Base-by-base conservation (phyloP, 2,113 vertebrate species). In the Phasianus colchicus region DNA sequence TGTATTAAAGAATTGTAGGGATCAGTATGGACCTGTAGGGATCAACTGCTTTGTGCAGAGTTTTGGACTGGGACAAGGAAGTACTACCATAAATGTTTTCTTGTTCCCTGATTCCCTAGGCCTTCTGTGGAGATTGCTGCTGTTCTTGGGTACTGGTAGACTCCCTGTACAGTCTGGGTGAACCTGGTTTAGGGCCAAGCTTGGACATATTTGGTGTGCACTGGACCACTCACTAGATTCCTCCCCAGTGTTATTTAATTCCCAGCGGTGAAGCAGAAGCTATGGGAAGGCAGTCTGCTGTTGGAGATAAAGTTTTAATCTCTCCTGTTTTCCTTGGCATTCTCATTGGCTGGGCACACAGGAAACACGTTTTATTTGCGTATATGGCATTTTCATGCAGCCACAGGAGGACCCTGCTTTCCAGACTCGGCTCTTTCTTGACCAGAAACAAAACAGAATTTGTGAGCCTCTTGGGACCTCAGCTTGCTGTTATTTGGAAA, bases 301-400 rank as follows among this genome's bases (percentile, higher is more conserved):
- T 34, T 22, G 29, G 42, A 89, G 81, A 92, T 86, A 86, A 92
- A 76, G 64, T 52, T 93, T 76, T 86, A 71, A 69, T 91, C 84
- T 83, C 64, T 83, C 34, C n/a, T 77, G 57, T 88, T 96, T 93
- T 55, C 38, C 60, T 76, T 89, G 81, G 78, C 64, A 63, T 11
- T 83, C 5, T 19, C 16, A 38, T 48, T 74, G 47, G 34, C 57
- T 77, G 75, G 69, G 85, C 75, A 74, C 81, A 60, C 8, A 48
- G 89, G 92, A 91, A 92, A 84, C 0, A 2, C 1, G 6, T 52
- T 40, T 0, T 21, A 8, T 30, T 88, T 74, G 50, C 20, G 13
- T 0, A 1, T 32, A 32, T 85, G 84, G 71, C 55, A 70, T 73
- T 90, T 80, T 75, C 72, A 24, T 61, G 48, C 22, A 71, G 34